phyloP scores from a whole-genome alignment of 2,888 invertebrate genomes.

The Trissoscelio sp. region DNA sequence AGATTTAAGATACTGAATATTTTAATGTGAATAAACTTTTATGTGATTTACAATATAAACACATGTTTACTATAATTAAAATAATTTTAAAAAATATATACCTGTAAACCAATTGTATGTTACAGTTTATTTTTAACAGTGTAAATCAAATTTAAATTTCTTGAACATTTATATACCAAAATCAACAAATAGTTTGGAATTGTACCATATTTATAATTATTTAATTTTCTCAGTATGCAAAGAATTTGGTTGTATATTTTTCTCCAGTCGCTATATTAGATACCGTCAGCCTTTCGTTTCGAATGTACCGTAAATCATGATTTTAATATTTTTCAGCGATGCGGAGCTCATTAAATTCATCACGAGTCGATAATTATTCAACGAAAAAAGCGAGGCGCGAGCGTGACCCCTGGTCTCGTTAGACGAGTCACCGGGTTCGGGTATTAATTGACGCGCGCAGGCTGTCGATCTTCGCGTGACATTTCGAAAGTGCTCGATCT shows the following conservation, averaged over 20 bases:
- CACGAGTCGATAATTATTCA: conserved; percentile 48
- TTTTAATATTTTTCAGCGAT: conserved; percentile 44
- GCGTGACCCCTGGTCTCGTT: conserved; percentile 63
- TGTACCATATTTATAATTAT: background rate
- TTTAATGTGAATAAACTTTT: too few relatives aligned
- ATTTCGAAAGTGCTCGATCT: conserved; percentile 37
- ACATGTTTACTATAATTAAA: too few relatives aligned
- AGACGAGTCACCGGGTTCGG: conserved; percentile 57
- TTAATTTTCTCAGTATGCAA: conserved; percentile 17
- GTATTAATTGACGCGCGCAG: conserved; percentile 44
- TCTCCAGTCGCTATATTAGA: background rate
- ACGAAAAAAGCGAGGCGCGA: conserved; percentile 52
- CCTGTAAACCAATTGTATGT: too few relatives aligned
- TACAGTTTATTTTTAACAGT: too few relatives aligned
- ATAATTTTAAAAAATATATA: too few relatives aligned
- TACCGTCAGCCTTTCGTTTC: background rate
- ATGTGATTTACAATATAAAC: too few relatives aligned
- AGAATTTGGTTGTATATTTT: background rate
- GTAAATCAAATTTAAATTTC: too few relatives aligned
- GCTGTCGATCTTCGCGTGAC: conserved; percentile 26
- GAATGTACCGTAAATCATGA: conserved; percentile 43
- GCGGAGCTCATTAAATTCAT: conserved; percentile 54
- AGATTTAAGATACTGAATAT: too few relatives aligned
- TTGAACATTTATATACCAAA: too few relatives aligned
- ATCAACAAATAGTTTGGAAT: too few relatives aligned